Conservation (phyloP, 2,113 vertebrate genomes). For the Engystomops pustulosus region DNA sequence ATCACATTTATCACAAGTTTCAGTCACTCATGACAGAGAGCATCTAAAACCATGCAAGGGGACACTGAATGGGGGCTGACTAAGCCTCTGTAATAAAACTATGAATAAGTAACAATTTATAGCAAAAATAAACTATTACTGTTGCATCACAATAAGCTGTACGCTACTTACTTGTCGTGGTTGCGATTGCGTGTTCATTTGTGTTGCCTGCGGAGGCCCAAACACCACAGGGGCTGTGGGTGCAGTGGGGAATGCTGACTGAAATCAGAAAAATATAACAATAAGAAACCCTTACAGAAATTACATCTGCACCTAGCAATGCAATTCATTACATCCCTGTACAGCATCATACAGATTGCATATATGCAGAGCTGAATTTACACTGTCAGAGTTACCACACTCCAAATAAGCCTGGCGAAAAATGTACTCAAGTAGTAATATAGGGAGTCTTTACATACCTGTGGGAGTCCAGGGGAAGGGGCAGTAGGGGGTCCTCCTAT, state of each 20-base stretch:
- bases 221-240: slow-evolving; percentile 90
- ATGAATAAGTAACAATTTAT: no score
- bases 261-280: slow-evolving; percentile 62
- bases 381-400: no score
- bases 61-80: no score
- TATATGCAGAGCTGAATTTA: no score
- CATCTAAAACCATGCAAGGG: no score
- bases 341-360: no score
- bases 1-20: no score
- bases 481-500: slow-evolving; percentile 90
- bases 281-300: neutral
- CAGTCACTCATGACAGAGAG: no score
- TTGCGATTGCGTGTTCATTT: slow-evolving; percentile 96
- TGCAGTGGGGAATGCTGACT: slow-evolving; percentile 88
- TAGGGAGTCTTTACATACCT: slow-evolving; percentile 76
- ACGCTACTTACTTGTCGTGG: slow-evolving; percentile 87
- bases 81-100: no score
- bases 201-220: slow-evolving; percentile 88
- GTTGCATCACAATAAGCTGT: rapidly evolving
- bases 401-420: no score
- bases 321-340: neutral
- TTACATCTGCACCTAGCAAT: neutral
- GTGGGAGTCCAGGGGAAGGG: slow-evolving; percentile 93
- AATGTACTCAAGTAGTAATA: no score
- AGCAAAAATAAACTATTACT: no score